Base-by-base conservation (phyloP, 2,113 vertebrate genomes). In the Plotosus lineatus region DNA sequence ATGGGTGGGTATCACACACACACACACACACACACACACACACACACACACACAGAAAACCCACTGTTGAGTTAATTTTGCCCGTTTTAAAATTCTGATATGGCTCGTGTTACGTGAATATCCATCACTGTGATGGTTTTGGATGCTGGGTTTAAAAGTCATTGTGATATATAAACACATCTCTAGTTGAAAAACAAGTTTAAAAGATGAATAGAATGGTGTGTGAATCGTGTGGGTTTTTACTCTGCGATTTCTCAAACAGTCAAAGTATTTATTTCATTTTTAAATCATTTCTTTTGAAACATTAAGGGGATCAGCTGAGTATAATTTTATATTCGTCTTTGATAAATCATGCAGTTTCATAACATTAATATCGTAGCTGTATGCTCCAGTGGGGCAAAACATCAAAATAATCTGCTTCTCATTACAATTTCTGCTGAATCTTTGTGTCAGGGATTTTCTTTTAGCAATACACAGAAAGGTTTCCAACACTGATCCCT, bases 1-100 rank as follows among this genome's bases (percentile, higher is more conserved):
- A 98, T 0, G 94, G 96, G 97, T 99, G 94, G 40, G 97, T 91
- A 66, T 44, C 23, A 5, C 11, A 5, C 19, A 23, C 23, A 46
- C 26, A 63, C 36, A 11, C 55, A 19, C 74, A 44, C 48, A 38
- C 48, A 53, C 69, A 31, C 69, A 51, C 69, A 73, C 14, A 73
- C 69, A 21, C 73, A 56, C 50, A 75, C 72, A 60, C 53, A 76
- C 74, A 58, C 36, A n/a, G n/a, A n/a, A n/a, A n/a, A n/a, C n/a
- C n/a, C n/a, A 60, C 55, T 23, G 0, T n/a, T 12, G 19, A 4
- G 14, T 73, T 33, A 36, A 40, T 17, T 15, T 6, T 17, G 15
- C 28, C 21, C 19, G 17, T 14, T 60, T 58, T 58, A 28, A 56
- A 56, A 56, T 28, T 28, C 26, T 58, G 58, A 60, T 60, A 6